These are phyloP conservation scores for Pseudobourletiella spinata DNA, from an alignment of 1,140 invertebrate genomes.

Conservation along the genomic window DNA sequence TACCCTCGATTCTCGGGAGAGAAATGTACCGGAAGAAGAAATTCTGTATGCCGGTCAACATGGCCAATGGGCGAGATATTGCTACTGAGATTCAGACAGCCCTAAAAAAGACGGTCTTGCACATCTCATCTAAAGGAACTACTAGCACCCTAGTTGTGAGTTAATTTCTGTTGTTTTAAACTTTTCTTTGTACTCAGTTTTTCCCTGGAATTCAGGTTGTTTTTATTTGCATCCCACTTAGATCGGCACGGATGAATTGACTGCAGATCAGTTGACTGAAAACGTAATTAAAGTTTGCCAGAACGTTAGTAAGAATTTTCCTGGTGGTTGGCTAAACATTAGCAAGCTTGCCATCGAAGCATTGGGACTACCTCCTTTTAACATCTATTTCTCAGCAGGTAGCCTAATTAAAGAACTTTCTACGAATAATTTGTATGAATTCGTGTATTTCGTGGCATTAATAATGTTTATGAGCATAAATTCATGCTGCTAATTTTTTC, in stretches of 20 bases:
- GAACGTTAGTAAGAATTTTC: constrained; percentile 18
- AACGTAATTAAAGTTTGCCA: constrained; percentile 20
- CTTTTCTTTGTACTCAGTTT: too few relatives aligned
- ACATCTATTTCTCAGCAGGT: neutral
- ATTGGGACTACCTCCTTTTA: neutral
- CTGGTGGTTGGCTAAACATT: constrained; percentile 32
- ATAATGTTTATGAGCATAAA: too few relatives aligned
- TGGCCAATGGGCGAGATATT: constrained; percentile 13
- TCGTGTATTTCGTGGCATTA: too few relatives aligned
- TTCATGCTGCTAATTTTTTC: too few relatives aligned
- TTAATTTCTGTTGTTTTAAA: neutral
- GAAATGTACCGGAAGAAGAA: constrained; percentile 33
- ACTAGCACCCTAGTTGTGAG: neutral
- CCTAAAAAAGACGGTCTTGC: constrained; percentile 22
- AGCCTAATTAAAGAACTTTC: too few relatives aligned
- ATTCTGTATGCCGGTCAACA: constrained; percentile 9
- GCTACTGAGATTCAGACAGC: constrained; percentile 20
- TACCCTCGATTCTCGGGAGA: constrained; percentile 30
- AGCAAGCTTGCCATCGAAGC: constrained; percentile 15
- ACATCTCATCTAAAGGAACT: constrained; percentile 22
- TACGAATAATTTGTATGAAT: too few relatives aligned
- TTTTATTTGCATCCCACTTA: too few relatives aligned
- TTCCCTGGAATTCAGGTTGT: too few relatives aligned
- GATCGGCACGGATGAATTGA: constrained; percentile 27
- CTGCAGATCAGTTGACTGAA: constrained; percentile 17